Percentiles rank a stretch among this genome's conserved stretches.
These are phyloP conservation scores for Gallinago nigripennis DNA, from an alignment of 2,797 vertebrate genomes.

Conservation along the genomic window DNA sequence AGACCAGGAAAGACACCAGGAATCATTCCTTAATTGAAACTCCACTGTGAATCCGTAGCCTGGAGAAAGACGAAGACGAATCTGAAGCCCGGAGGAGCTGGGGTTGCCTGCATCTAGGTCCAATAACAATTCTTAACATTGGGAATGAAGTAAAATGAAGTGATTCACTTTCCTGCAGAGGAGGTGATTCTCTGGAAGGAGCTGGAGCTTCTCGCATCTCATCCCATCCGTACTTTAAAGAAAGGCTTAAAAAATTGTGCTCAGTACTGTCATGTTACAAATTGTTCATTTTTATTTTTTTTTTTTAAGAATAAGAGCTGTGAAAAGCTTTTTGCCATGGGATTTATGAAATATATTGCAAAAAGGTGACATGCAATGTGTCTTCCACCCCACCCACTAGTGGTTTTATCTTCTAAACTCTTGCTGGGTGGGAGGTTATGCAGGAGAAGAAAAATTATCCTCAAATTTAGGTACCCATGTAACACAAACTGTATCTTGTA, in stretches of 20 bases:
- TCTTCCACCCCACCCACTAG: not conserved
- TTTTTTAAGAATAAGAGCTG: not conserved
- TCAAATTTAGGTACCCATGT: not conserved
- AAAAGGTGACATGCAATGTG: not conserved
- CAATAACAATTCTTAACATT: not conserved
- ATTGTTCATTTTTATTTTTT: not conserved
- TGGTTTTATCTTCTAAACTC: not conserved
- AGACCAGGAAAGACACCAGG: not conserved
- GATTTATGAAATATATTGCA: not conserved
- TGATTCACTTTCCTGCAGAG: not conserved
- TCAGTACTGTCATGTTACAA: not conserved
- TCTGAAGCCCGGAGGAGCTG: not conserved
- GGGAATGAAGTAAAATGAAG: not conserved
- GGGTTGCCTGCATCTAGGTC: not conserved
- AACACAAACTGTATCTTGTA: not conserved
- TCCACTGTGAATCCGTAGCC: not conserved
- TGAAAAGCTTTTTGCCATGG: not conserved
- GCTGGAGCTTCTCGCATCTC: not conserved
- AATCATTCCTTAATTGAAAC: not conserved
- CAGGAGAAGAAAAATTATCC: not conserved
- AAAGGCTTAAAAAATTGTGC: not conserved
- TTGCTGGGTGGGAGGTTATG: not conserved
- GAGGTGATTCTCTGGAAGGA: not conserved
- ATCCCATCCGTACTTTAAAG: not conserved
- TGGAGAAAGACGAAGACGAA: not conserved